phyloP scores from a whole-genome alignment of 2,888 invertebrate species.

The Parnassius smintheus region DNA sequence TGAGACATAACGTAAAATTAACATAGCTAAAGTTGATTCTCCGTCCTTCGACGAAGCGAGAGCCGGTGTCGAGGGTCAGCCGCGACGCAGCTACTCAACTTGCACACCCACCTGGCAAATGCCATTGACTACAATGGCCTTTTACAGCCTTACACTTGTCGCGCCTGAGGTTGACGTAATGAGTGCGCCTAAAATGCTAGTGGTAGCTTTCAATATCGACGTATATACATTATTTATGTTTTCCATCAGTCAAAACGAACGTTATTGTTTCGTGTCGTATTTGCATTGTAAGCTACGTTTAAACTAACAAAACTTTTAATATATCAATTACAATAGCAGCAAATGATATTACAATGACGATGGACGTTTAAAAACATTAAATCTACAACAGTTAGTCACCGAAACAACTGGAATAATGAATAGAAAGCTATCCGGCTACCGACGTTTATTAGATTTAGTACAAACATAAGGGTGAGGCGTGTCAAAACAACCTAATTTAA shows the following conservation, averaged over 20 bases:
- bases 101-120: conserved; percentile 74
- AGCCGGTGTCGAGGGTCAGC: conserved; percentile 56
- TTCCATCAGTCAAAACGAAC: conserved; percentile 36
- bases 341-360: not conserved
- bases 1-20: too few species aligned
- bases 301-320: conserved; percentile 1
- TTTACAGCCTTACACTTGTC: conserved; percentile 38
- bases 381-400: conserved; percentile 25
- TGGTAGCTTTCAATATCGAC: conserved; percentile 56
- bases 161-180: conserved; percentile 61
- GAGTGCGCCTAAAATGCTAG: conserved; percentile 62
- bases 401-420: conserved; percentile 54
- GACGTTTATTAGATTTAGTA: conserved; percentile 80
- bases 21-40: too few species aligned
- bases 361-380: conserved; percentile 1
- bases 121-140: conserved; percentile 75
- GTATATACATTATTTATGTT: conserved; percentile 18
- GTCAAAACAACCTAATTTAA: conserved; percentile 81
- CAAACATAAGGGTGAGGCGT: conserved; percentile 79
- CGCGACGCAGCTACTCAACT: conserved; percentile 62
- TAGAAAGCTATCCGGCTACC: conserved; percentile 60
- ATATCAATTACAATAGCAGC: not conserved
- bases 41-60: conserved; percentile 21
- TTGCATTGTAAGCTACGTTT: conserved; percentile 4
- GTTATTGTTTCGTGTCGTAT: conserved; percentile 53